phyloP scores from a whole-genome alignment of 1,140 invertebrate species.

The Sycobia sp. region DNA sequence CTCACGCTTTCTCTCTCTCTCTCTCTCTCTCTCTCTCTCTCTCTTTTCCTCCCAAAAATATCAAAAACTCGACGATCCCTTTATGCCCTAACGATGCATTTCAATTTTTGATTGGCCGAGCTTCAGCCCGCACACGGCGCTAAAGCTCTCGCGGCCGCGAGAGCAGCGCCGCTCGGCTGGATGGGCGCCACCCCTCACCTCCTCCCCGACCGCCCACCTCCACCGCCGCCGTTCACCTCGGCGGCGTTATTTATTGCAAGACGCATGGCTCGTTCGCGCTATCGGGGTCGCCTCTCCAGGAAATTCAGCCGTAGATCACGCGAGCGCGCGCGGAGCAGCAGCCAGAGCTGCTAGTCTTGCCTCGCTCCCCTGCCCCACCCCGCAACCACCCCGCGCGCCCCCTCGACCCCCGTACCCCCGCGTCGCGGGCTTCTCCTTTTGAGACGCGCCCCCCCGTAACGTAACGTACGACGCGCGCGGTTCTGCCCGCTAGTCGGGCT shows the following conservation, averaged over 20 bases:
- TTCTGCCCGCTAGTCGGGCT: too few relatives aligned
- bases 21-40: too few relatives aligned
- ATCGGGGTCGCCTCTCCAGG: conserved; percentile 30
- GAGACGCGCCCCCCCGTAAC: too few relatives aligned
- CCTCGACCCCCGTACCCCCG: neutral
- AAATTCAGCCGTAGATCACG: conserved; percentile 38
- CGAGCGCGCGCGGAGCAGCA: too few relatives aligned
- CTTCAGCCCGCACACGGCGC: neutral
- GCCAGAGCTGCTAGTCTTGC: neutral
- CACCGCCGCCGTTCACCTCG: neutral
- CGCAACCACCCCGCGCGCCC: neutral
- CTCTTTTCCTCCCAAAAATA: too few relatives aligned
- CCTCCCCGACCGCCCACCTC: neutral
- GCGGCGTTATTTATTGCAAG: conserved; percentile 40
- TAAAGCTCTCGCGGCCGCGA: neutral
- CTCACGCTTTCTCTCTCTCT: too few relatives aligned
- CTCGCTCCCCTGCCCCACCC: too few relatives aligned
- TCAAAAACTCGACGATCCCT: too few relatives aligned
- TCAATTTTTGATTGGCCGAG: too few relatives aligned
- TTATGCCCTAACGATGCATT: too few relatives aligned
- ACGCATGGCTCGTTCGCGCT: conserved; percentile 27
- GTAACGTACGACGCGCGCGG: too few relatives aligned
- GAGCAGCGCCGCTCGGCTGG: too few relatives aligned
- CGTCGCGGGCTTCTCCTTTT: neutral
- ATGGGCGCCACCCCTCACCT: neutral